Evolutionary conservation across 2,113 vertebrate species (phyloP), one percentile per base, ranked within the genome.

Genomic region (Macroglossus sobrinus): DNA sequence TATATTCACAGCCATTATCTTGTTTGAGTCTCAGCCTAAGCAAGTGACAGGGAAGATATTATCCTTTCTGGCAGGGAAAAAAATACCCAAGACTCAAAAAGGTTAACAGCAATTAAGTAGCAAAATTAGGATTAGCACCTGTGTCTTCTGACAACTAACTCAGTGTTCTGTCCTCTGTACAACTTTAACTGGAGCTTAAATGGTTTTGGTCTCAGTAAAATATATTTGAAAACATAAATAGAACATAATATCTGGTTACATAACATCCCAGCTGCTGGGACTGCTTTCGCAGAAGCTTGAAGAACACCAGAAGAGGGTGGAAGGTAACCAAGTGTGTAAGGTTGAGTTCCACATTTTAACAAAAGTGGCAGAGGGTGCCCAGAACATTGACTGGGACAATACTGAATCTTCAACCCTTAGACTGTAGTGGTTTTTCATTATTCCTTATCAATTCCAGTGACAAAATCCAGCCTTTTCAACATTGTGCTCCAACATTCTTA

Each of bases 181-280:
- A 88, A 79, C 57, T 95, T 96, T 63, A 88, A 85, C 55, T 82
- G 61, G 53, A 95, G 50, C 64, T 95, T 87, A 78, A 88, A 91
- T 94, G 63, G 55, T 91, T 96, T 96, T 80, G 64, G 59, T 88
- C 85, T 91, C 96, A 96, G 74, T 89, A 74, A 95, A 96, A 93
- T 95, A 93, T 75, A 94, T 87, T 93, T 95, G 19, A 97, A 95
- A 96, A 93, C 93, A 95, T 90, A 98, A 98, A 95, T 95, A 96
- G 93, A 96, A 93, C 95, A 91, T 91, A 91, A 72, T 95, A 91
- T 95, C 95, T 94, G 55, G 81, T 98, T 97, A 97, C 91, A 68
- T 97, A 96, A 98, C 81, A 91, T 79, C 81, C 72, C 94, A 96
- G 93, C 88, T 97, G 96, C 95, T 97, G 91, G 38, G 14, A 93